Percentiles rank a stretch among this genome's conserved stretches.
phyloP scores from a whole-genome alignment of 2,113 vertebrate species.

The Crypturellus undulatus region DNA sequence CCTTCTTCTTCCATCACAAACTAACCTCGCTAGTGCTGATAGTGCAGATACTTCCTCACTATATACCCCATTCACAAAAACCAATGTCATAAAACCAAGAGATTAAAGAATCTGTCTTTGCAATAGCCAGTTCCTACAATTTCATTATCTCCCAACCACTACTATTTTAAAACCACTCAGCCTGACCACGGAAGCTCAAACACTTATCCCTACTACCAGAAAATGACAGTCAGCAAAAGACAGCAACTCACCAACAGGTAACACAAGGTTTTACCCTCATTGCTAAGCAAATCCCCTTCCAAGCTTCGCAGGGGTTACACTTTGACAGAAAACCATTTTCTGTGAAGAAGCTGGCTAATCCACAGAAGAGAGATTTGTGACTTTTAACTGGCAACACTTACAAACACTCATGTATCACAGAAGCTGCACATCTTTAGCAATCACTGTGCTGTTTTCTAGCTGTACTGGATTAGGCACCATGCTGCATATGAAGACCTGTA shows the following conservation, averaged over 20 bases:
- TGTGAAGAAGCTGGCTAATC: rapidly evolving
- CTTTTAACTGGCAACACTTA: rapidly evolving
- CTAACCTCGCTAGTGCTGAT: not conserved
- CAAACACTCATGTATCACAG: rapidly evolving
- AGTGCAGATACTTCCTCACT: not conserved
- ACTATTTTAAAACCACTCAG: not conserved
- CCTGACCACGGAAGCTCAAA: constrained; percentile 43
- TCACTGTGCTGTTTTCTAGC: rapidly evolving
- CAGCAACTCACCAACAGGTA: not conserved
- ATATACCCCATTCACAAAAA: not conserved
- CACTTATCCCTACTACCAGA: not conserved
- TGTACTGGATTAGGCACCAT: not conserved
- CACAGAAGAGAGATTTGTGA: rapidly evolving
- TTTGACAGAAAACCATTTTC: not conserved
- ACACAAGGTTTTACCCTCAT: not conserved
- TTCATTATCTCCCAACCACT: constrained; percentile 1
- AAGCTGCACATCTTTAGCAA: rapidly evolving
- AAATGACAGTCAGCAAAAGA: not conserved
- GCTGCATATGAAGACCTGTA: rapidly evolving
- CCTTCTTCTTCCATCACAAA: not conserved
- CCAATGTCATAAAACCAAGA: not conserved
- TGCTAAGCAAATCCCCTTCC: not conserved
- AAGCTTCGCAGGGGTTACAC: not conserved
- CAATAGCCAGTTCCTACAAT: constrained; percentile 58
- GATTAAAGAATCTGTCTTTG: not conserved